A percentile compares a stretch with the other conserved stretches of the same genome.
Conservation (phyloP, 2,113 vertebrate species). For the Dromaius novaehollandiae region DNA sequence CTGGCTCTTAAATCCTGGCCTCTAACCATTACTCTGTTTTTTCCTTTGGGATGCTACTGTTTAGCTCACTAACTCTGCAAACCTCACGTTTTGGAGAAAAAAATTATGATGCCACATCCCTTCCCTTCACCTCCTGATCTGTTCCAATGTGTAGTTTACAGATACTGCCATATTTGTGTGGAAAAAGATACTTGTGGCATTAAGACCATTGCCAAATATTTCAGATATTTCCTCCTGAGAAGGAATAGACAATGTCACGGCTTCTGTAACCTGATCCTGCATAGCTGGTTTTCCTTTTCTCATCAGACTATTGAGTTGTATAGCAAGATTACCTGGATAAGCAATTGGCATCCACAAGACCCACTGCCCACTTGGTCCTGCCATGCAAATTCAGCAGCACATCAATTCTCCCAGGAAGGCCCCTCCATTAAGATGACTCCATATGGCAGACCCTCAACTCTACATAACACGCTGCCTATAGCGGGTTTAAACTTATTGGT, state of each 20-base stretch:
- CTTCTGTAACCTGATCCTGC: neutral
- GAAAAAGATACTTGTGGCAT: neutral
- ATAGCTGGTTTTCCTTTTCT: neutral
- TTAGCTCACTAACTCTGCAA: neutral
- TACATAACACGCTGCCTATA: accelerated
- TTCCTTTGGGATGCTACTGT: neutral
- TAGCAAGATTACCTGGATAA: neutral
- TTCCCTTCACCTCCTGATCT: neutral
- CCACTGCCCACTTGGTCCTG: neutral
- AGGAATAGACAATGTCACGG: neutral
- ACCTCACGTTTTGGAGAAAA: neutral
- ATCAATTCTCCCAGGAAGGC: neutral
- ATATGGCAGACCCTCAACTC: neutral
- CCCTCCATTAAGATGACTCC: neutral
- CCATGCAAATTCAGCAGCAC: neutral
- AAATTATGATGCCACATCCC: neutral
- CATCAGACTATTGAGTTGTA: neutral
- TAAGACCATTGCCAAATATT: neutral
- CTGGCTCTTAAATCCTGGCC: neutral
- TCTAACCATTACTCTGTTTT: neutral
- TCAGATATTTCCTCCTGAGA: neutral
- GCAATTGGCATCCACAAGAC: neutral
- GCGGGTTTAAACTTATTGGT: neutral
- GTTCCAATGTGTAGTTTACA: neutral
- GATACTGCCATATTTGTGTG: neutral